Conservation (phyloP, 2,797 vertebrate species). For the Eulemur coronatus region DNA sequence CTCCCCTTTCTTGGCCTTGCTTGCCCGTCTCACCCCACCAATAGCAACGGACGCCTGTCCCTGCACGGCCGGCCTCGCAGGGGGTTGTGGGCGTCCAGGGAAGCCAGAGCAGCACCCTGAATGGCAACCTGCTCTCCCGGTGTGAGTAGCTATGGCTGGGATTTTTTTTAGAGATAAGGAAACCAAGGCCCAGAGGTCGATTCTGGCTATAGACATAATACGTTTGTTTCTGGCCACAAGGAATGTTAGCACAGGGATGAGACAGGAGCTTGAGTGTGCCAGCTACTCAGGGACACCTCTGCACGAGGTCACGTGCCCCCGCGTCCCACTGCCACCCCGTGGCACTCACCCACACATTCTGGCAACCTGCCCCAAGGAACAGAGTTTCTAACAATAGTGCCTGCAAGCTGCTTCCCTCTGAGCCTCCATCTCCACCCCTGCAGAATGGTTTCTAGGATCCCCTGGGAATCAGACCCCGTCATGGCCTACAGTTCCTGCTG, state of each 20-base stretch:
- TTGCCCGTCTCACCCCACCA: too few relatives aligned
- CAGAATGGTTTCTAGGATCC: not conserved
- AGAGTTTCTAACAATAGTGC: not conserved
- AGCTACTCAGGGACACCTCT: not conserved
- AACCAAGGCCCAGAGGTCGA: not conserved
- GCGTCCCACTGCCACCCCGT: accelerated
- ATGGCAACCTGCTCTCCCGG: not conserved
- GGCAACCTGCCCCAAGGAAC: not conserved
- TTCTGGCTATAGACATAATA: not conserved
- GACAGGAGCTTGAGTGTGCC: not conserved
- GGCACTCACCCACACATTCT: not conserved
- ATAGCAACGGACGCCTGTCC: not conserved
- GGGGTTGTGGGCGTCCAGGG: not conserved
- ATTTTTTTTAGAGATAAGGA: not conserved
- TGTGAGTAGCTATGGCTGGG: not conserved
- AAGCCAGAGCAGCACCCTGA: not conserved
- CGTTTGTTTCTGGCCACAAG: not conserved
- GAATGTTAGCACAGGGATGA: not conserved
- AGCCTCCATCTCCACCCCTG: not conserved
- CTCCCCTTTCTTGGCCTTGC: not conserved
- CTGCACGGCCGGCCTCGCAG: not conserved
- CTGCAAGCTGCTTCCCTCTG: not conserved
- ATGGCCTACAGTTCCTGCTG: not conserved
- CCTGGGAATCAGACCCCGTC: not conserved
- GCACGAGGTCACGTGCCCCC: not conserved